Evolutionary conservation across 2,113 vertebrate genomes (phyloP).

Genomic region (Cyprinodon tularosa): DNA sequence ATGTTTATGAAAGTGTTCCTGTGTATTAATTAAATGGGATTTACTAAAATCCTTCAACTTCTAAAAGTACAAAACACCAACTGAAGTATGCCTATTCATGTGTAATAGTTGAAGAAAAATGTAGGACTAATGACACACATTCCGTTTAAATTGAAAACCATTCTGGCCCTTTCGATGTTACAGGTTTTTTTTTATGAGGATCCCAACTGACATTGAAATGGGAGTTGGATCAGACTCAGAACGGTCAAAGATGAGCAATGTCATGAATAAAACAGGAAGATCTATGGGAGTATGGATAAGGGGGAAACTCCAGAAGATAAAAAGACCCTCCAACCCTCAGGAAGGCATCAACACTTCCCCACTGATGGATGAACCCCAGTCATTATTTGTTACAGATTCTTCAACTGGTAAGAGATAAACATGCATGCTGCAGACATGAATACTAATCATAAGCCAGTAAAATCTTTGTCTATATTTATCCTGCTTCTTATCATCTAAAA

Average conservation of each 20-base stretch:
- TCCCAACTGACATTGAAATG: background rate
- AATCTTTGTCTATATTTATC: background rate
- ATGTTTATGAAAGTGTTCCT: background rate
- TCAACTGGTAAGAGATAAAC: background rate
- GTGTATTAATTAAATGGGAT: too few species aligned
- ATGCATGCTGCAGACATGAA: background rate
- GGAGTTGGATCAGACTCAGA: background rate
- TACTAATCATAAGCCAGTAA: background rate
- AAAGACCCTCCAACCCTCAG: background rate
- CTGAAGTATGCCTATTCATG: background rate
- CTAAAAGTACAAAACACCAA: background rate
- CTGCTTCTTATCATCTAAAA: background rate
- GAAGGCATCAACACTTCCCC: fast-evolving
- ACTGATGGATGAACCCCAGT: fast-evolving
- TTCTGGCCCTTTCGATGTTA: background rate
- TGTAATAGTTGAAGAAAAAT: background rate
- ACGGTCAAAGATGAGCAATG: background rate
- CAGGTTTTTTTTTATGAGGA: background rate
- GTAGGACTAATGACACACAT: background rate
- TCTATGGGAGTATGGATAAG: background rate
- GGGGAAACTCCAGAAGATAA: constrained; percentile 10
- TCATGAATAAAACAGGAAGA: background rate
- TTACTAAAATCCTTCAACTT: background rate
- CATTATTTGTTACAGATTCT: background rate
- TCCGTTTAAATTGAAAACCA: background rate